Conservation (phyloP, 37 sponge, comb jelly and placozoan species). For the Theonella swinhoei region DNA sequence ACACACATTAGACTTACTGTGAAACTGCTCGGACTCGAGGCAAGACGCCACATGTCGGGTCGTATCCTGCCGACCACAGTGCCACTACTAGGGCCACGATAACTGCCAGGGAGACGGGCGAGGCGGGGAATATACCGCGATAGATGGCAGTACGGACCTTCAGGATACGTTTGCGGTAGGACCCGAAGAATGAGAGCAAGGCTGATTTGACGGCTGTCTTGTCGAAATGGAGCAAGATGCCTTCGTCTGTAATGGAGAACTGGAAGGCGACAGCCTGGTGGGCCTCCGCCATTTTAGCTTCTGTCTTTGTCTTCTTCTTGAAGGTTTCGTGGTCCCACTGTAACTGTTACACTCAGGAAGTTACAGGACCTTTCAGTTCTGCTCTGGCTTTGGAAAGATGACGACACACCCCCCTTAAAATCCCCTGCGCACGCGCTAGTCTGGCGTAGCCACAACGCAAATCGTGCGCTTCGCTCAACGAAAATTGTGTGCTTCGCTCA, state of each 20-base stretch:
- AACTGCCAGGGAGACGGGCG: slow-evolving; percentile 77
- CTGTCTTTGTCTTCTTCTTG: background rate
- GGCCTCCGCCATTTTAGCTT: slow-evolving; percentile 93
- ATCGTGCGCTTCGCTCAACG: too few relatives aligned
- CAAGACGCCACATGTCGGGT: slow-evolving; percentile 25
- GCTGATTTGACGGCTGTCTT: slow-evolving; percentile 36
- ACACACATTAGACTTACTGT: too few relatives aligned
- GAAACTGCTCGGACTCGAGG: too few relatives aligned
- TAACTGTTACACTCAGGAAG: too few relatives aligned
- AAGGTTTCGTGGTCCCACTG: too few relatives aligned
- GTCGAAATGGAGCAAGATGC: slow-evolving; percentile 67
- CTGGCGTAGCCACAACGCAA: too few relatives aligned
- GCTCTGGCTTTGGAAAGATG: background rate
- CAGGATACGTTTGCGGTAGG: slow-evolving; percentile 17
- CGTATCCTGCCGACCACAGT: slow-evolving; percentile 17
- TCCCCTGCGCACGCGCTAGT: background rate
- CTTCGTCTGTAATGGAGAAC: slow-evolving; percentile 91
- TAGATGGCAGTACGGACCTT: slow-evolving; percentile 36
- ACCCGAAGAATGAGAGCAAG: slow-evolving; percentile 4
- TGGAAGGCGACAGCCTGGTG: slow-evolving; percentile 96
- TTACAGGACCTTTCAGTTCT: too few relatives aligned
- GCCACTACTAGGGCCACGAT: slow-evolving; percentile 26
- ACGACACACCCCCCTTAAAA: background rate
- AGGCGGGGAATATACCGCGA: slow-evolving; percentile 74
- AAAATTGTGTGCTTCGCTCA: too few relatives aligned